Base-by-base conservation (phyloP, 2,113 vertebrate genomes). In the Cinclus cinclus region DNA sequence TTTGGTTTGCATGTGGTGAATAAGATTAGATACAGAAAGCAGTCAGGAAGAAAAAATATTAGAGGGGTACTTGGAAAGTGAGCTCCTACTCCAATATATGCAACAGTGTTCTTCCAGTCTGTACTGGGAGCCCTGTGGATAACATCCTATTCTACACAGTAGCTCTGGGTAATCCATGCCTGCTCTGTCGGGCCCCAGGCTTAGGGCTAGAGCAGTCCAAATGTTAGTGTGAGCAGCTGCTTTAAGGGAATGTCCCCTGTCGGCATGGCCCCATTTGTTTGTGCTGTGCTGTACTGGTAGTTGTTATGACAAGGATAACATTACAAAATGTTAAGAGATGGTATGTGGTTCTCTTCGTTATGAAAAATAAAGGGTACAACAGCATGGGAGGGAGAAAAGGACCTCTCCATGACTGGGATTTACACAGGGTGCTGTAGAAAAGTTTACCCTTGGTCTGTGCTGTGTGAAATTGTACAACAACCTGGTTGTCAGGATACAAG, bases 151-250 rank as follows among this genome's bases (percentile, higher is more conserved):
- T 68, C 17, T 4, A 11, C n/a, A 23, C 8, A 22, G 47, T 23
- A 6, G 20, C 13, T 44, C 65, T 65, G n/a, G 9, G 35, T 28
- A 70, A 52, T 14, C 30, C 25, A 20, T 24, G 24, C 6, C 20
- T 35, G 9, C 24, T 49, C 7, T 52, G 0, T 6, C 31, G 33
- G 22, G 41, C 4, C 20, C 12, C 1, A 4, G 19, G 17, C 6
- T 64, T 30, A 64, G 35, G 39, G 62, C 15, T 23, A 41, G 24
- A 56, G 27, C 11, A 35, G 8, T 25, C 33, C 15, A 8, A 33
- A 37, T 6, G 6, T 46, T 18, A 33, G 2, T 21, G 9, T 8
- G 5, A 76, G 15, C 13, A 37, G 33, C 30, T 73, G 11, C 35
- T 74, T 58, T 27, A 73, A 60, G 44, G 12, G 15, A 71, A 60